phyloP scores from a whole-genome alignment of 2,113 vertebrate species.

The Boulengeromyrus knoepffleri region DNA sequence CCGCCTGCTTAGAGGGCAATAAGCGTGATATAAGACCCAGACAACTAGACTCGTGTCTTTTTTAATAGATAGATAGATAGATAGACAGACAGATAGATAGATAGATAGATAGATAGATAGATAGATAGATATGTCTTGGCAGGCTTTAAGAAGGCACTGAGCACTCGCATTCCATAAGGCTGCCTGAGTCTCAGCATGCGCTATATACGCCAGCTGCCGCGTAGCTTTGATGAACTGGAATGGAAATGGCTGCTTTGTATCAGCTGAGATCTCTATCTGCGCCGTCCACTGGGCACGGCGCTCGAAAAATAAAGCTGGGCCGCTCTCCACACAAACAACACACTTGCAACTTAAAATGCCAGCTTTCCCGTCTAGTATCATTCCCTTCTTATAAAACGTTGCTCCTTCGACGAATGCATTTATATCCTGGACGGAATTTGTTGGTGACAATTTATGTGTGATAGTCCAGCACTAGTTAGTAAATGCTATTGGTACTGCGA shows the following conservation, averaged over 20 bases:
- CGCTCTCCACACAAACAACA: neutral
- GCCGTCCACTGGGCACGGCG: neutral
- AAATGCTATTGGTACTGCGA: neutral
- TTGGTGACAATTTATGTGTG: neutral
- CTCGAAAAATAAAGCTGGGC: neutral
- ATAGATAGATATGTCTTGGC: neutral
- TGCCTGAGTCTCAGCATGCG: neutral
- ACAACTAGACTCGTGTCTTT: neutral
- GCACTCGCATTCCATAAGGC: constrained; percentile 1
- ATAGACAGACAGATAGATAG: neutral
- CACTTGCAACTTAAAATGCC: neutral
- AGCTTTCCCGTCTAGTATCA: neutral
- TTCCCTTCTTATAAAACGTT: neutral
- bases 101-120: neutral
- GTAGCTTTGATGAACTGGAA: constrained; percentile 17
- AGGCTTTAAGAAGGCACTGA: neutral
- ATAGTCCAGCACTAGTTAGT: neutral
- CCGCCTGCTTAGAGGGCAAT: neutral
- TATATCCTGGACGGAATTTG: neutral
- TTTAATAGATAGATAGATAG: neutral
- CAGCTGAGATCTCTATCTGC: constrained; percentile 18
- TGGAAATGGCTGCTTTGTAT: constrained; percentile 20
- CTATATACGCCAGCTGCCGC: constrained; percentile 16
- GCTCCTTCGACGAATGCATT: neutral
- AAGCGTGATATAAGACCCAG: neutral